Percentiles rank a stretch among this genome's conserved stretches.
These are phyloP conservation scores for Dasypogon diadema DNA, from an alignment of 2,888 invertebrate genomes.

Conservation along the genomic window DNA sequence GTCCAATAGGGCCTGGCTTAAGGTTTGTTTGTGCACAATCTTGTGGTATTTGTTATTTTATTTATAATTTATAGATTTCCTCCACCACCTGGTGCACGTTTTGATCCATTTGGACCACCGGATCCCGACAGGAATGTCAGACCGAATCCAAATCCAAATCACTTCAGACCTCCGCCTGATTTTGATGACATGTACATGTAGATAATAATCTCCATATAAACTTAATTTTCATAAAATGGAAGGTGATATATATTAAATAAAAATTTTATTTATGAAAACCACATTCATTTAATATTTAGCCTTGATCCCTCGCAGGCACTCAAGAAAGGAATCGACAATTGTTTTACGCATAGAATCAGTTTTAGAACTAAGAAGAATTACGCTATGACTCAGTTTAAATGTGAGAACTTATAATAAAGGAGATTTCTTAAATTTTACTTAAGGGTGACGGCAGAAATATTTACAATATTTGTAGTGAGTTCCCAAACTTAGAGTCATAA, in stretches of 20 bases:
- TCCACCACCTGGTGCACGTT: conserved; percentile 78
- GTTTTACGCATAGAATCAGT: too few relatives aligned
- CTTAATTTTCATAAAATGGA: background rate
- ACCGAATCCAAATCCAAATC: conserved; percentile 75
- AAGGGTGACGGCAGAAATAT: too few relatives aligned
- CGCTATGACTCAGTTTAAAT: too few relatives aligned
- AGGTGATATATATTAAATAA: background rate
- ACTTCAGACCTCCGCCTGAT: conserved; percentile 79
- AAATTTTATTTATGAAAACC: background rate
- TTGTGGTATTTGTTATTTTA: background rate
- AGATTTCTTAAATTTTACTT: too few relatives aligned
- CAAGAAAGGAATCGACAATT: too few relatives aligned
- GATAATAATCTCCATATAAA: too few relatives aligned
- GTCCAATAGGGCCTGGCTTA: background rate
- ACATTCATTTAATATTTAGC: background rate
- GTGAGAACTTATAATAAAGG: too few relatives aligned
- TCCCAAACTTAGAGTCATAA: too few relatives aligned
- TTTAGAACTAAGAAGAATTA: too few relatives aligned
- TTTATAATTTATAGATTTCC: conserved; percentile 1
- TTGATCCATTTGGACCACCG: conserved; percentile 86
- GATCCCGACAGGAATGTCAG: conserved; percentile 68
- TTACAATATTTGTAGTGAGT: too few relatives aligned
- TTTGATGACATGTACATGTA: conserved; percentile 83
- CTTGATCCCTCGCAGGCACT: too few relatives aligned
- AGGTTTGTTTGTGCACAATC: conserved; percentile 8